Percentiles rank a stretch among this genome's conserved stretches.
These are phyloP conservation scores for Spisula solida DNA, from an alignment of 2,888 invertebrate genomes.

Conservation along the genomic window DNA sequence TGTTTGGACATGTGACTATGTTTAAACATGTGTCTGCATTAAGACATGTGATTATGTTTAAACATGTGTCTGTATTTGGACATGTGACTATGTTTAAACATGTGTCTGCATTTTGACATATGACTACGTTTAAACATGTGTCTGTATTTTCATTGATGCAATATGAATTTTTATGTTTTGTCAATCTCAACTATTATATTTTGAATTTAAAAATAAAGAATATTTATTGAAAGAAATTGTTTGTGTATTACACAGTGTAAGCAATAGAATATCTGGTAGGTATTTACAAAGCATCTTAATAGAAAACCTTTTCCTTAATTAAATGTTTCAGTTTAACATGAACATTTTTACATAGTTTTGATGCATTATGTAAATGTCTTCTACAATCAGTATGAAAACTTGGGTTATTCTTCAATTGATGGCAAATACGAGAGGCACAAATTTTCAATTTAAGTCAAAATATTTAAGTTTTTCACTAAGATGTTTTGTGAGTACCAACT, in stretches of 20 bases:
- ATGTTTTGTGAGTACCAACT: neutral
- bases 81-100: too few species aligned
- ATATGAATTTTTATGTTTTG: constrained; percentile 23
- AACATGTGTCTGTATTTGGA: neutral
- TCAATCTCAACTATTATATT: constrained; percentile 16
- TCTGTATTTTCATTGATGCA: constrained; percentile 7
- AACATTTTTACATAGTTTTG: neutral
- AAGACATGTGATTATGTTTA: too few species aligned
- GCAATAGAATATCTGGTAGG: too few species aligned
- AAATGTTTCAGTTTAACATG: neutral
- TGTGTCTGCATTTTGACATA: neutral
- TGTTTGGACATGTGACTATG: too few species aligned
- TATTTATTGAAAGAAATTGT: neutral
- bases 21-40: neutral
- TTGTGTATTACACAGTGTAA: too few species aligned
- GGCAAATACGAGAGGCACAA: too few species aligned
- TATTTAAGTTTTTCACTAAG: neutral
- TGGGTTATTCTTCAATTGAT: too few species aligned
- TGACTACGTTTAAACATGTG: neutral
- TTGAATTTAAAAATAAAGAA: constrained; percentile 19
- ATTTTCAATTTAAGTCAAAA: too few species aligned
- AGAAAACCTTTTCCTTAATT: too few species aligned
- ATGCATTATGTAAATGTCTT: neutral
- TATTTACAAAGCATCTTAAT: too few species aligned
- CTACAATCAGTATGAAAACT: neutral